A percentile compares a stretch with the other conserved stretches of the same genome.
phyloP scores from a whole-genome alignment of 2,888 invertebrate species.

The Syritta pipiens region DNA sequence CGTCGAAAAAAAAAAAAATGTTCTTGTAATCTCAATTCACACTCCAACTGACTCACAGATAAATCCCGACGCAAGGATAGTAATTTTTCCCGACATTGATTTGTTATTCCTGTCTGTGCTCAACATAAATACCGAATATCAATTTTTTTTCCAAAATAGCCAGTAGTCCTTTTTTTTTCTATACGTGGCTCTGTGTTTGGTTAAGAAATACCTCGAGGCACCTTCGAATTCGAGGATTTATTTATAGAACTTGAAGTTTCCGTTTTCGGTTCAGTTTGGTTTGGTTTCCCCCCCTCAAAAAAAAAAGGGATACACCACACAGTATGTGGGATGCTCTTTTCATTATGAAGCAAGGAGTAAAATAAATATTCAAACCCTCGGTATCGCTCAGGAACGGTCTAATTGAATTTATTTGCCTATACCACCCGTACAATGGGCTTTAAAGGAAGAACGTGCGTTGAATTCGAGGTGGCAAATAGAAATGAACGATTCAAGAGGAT shows the following conservation, averaged over 20 bases:
- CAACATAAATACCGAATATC: conserved; percentile 29
- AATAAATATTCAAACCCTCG: too few species aligned
- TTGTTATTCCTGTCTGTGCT: conserved; percentile 20
- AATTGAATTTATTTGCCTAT: conserved; percentile 50
- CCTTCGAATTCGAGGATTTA: too few species aligned
- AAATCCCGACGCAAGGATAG: conserved; percentile 29
- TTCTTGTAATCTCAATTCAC: neutral
- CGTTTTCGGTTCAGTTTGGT: too few species aligned
- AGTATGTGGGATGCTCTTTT: too few species aligned
- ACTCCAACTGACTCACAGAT: neutral
- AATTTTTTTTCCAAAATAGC: neutral
- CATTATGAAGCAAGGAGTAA: neutral
- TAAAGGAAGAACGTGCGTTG: conserved; percentile 12
- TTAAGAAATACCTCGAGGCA: too few species aligned
- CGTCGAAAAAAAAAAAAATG: conserved; percentile 11
- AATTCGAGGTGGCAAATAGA: too few species aligned
- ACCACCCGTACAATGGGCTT: conserved; percentile 25
- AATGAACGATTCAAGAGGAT: too few species aligned
- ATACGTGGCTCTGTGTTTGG: neutral
- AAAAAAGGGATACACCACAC: too few species aligned
- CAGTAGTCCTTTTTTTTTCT: neutral
- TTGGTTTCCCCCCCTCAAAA: too few species aligned
- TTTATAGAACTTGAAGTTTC: too few species aligned
- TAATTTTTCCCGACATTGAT: conserved; percentile 33
- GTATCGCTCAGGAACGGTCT: too few species aligned